Evolutionary conservation across 2,888 invertebrate species (phyloP), one percentile per base, ranked within the genome.

Genomic region (Blastobasis lacticolella): DNA sequence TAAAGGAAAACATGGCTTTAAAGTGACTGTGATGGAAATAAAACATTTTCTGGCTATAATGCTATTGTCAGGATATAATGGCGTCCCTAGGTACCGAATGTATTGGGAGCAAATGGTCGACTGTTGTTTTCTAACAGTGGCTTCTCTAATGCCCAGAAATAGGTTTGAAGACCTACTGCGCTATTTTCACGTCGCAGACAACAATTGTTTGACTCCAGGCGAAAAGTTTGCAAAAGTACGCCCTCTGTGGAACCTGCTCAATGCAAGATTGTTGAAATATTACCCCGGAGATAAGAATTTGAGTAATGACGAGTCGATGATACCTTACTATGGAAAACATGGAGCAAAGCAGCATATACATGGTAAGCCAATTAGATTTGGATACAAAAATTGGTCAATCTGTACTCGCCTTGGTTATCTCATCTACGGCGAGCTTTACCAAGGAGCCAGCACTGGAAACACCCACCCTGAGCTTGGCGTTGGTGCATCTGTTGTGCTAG

Each of bases 101-200:
- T 62, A 61, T 48, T 71, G 68, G 64, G 58, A 65, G 58, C 60
- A 55, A 52, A 53, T 46, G 46, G 50, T 48, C n/a, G 68, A 69
- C 51, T 59, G 58, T 43, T 54, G 57, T 52, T 64, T 67, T 59
- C 57, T 49, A 49, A 48, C 60, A 43, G 63, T 71, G 10, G 54
- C 58, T 47, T 46, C 55, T 52, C 58, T 64, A 44, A 23, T 23
- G 23, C 23, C 23, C 23, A 23, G 23, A 23, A 23, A 23, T 23
- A 23, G 23, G 23, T 23, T 23, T 23, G 23, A 23, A 23, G 23
- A 23, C 23, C 23, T 23, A 23, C 23, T 23, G 23, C 23, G 23
- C 23, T 23, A 23, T 23, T 23, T 23, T 23, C 23, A 23, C 23
- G 23, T 23, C 23, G 23, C 23, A 23, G 3, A 23, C 23, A 23